Evolutionary conservation across 2,797 vertebrate genomes (phyloP), one percentile per base, ranked within the genome.

Genomic region (Bradypodion ventrale): DNA sequence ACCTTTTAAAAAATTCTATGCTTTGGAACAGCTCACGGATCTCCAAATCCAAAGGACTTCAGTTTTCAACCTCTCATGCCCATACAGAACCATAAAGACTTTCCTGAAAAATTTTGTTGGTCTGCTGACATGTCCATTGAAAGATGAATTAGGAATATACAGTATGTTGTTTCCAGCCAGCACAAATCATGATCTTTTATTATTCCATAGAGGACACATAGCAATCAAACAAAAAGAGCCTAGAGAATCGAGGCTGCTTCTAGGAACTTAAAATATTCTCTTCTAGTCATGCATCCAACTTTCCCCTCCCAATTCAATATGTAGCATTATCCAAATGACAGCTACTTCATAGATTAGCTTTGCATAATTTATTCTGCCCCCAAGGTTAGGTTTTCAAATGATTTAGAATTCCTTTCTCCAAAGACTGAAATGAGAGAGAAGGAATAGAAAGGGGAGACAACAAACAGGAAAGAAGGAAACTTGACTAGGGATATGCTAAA

Each of bases 341-440:
- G 72, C 84, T 66, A 85, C 52, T 80, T 79, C 72, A 85, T 46
- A 85, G 62, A 85, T 75, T 62, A 85, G 72, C 40, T 76, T 81
- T 85, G 84, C 78, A 81, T 85, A 80, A 80, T 85, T 85, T 76
- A 84, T 84, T 84, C 76, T 84, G 42, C 75, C 75, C 76, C 83
- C 63, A 84, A 81, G 78, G 78, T 76, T 69, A 81, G 52, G 62
- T 85, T 85, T 85, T 85, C 75, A 85, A 59, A 78, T 78, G 60
- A 84, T 78, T 78, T 84, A 73, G 76, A 76, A 80, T 85, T 69
- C 40, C 78, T 60, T 69, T 65, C 52, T 59, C 68, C 40, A 49
- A 59, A 42, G 70, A 44, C 37, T 44, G 49, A 85, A n/a, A 60
- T 32, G 72, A 68, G 62, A 78, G 69, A 70, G 46, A 12, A 35